Base-by-base conservation (phyloP, 2,113 vertebrate species). In the Antidorcas marsupialis region DNA sequence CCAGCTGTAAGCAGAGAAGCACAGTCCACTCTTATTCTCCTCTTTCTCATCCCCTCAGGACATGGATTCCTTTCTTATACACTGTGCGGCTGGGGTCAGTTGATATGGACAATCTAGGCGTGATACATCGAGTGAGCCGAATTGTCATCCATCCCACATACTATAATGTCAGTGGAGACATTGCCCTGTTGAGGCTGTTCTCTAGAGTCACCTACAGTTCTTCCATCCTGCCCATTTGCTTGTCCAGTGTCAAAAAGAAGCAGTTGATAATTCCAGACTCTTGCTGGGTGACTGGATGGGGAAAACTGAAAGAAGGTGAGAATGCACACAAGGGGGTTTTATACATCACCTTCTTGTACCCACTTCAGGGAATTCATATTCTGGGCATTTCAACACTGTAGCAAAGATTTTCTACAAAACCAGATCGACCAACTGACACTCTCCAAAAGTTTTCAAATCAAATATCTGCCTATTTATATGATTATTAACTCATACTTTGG, bases 271-370 rank as follows among this genome's bases (percentile, higher is more conserved):
- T 93, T 71, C 95, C 98, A 88, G 13, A 27, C 23, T 94, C 76
- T 60, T 98, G 97, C 47, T 98, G 97, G 96, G 95, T 91, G 28
- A 96, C 89, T 52, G 88, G 96, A 91, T 97, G 91, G 97, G 95
- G 95, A 60, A 17, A 52, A 47, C 2, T 27, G 1, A 11, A 53
- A 55, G 15, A 15, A 94, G 88, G 96, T 97, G 47, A 98, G 91
- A 88, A 95, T 23, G 47, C 25, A 53, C 17, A 67, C 39, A 47
- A 83, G 19, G 23, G 13, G 15, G n/a, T 50, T 52, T 95, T 60
- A 93, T 52, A 74, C 15, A 11, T 81, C 30, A 50, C 47, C 47
- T 50, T 50, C 47, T 50, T 50, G 47, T 50, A 91, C 14, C 17
- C 17, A 59, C 25, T 86, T 33, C 39, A 89, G 47, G 55, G 64